Evolutionary conservation across 2,113 vertebrate genomes (phyloP), one percentile per base, ranked within the genome.

Genomic region (Cyphomyrus discorhynchus): DNA sequence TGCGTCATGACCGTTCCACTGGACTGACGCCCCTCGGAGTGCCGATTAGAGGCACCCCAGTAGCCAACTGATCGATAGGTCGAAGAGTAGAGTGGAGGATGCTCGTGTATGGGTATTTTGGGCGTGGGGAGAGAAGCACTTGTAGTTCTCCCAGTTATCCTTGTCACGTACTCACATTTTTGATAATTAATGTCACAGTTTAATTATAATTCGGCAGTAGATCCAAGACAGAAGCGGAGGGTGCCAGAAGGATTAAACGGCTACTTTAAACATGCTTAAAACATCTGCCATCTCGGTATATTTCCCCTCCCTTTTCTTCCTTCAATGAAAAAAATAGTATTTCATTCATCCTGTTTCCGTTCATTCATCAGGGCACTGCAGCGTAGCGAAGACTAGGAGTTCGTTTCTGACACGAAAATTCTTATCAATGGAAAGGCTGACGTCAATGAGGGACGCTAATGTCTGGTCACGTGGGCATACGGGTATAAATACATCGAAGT

Each of bases 291-390:
- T 87, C 87, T 89, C 39, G 66, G 56, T 45, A 82, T 74, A 88
- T 89, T 89, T 74, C 92, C 89, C 93, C 91, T 94, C 93, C 93
- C 93, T 94, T 93, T 94, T 92, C 92, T 92, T 93, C 89, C 89
- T 91, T 90, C 93, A 93, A 94, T 95, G 96, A 95, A 94, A 95
- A 96, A 95, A 95, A 94, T 92, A 94, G 93, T 93, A 95, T 96
- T 96, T 96, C 96, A 96, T 96, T 96, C 96, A 96, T 96, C 94
- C 94, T 93, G 94, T 96, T 95, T 96, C 80, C 95, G 94, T 95
- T 95, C 96, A 96, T 96, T 96, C 96, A 96, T 95, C 95, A 95
- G 95, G 94, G 93, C 93, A 93, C 93, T 94, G 94, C 95, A 96
- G 94, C 95, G 94, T 94, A 94, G 93, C 95, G 94, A 93, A 94